Conservation (phyloP, 2,797 vertebrate species). For the Bradypodion pumilum region DNA sequence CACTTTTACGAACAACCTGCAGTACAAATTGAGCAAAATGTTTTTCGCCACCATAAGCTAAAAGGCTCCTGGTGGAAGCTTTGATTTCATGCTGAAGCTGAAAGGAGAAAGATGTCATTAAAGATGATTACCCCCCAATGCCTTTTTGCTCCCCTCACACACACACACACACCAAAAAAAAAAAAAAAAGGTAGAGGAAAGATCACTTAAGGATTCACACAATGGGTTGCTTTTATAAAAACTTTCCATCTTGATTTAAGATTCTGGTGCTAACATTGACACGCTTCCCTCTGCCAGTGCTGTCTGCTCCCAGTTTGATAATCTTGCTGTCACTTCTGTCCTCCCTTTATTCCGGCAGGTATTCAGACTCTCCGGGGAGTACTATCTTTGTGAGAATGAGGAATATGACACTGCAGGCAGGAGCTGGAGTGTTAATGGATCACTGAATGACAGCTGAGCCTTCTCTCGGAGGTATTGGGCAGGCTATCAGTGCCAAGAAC, state of each 20-base stretch:
- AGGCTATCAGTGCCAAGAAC: slow-evolving; percentile 69
- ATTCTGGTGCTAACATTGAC: slow-evolving; percentile 44
- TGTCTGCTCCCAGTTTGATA: slow-evolving; percentile 63
- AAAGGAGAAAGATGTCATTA: slow-evolving; percentile 42
- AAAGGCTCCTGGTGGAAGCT: not conserved
- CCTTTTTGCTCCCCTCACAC: not conserved
- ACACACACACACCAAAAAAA: too few relatives aligned
- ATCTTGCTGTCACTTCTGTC: slow-evolving; percentile 59
- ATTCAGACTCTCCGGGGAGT: slow-evolving; percentile 69
- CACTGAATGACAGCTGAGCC: slow-evolving; percentile 82
- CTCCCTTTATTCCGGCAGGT: slow-evolving; percentile 74
- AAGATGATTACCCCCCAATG: slow-evolving; percentile 21
- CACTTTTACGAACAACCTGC: not conserved
- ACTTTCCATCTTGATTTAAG: slow-evolving; percentile 44
- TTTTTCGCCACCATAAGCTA: not conserved
- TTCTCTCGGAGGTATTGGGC: slow-evolving; percentile 72
- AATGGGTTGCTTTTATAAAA: slow-evolving; percentile 22
- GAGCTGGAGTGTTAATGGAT: slow-evolving; percentile 75
- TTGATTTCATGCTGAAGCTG: slow-evolving; percentile 34
- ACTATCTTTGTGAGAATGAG: slow-evolving; percentile 69
- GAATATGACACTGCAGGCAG: slow-evolving; percentile 71
- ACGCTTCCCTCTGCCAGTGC: not conserved
- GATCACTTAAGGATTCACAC: not conserved
- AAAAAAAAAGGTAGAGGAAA: slow-evolving; percentile 3
- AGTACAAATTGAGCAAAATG: fast-evolving